Conservation (phyloP, 2,797 vertebrate species). For the Propithecus deckenii region DNA sequence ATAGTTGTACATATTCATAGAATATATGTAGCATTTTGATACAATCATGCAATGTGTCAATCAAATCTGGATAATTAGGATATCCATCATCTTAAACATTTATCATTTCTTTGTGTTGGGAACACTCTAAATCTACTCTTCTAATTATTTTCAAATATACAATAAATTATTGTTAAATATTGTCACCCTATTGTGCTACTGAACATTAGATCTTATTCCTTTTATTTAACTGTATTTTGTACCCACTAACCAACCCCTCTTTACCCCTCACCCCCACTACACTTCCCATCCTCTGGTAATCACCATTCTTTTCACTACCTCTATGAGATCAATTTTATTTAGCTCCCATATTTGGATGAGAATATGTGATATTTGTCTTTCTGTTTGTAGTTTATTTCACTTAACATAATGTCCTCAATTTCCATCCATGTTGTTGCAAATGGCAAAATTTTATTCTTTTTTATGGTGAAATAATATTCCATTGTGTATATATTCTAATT, state of each 20-base stretch:
- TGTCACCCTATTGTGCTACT: background rate
- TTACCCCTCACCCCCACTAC: background rate
- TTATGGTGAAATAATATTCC: background rate
- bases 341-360: background rate
- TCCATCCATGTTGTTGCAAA: background rate
- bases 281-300: background rate
- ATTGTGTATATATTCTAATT: background rate
- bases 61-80: background rate
- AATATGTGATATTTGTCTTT: background rate
- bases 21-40: background rate
- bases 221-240: background rate
- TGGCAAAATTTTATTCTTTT: background rate
- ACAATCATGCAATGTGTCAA: background rate
- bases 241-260: background rate
- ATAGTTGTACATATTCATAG: background rate
- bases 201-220: background rate
- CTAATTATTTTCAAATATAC: background rate
- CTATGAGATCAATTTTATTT: background rate
- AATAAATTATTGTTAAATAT: background rate
- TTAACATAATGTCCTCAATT: background rate
- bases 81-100: background rate
- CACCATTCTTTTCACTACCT: background rate
- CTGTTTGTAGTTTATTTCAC: background rate
- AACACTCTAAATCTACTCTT: background rate
- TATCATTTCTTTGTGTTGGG: background rate